Evolutionary conservation across 2,797 vertebrate genomes (phyloP), one percentile per base, ranked within the genome.

Genomic region (Forpus xanthops): DNA sequence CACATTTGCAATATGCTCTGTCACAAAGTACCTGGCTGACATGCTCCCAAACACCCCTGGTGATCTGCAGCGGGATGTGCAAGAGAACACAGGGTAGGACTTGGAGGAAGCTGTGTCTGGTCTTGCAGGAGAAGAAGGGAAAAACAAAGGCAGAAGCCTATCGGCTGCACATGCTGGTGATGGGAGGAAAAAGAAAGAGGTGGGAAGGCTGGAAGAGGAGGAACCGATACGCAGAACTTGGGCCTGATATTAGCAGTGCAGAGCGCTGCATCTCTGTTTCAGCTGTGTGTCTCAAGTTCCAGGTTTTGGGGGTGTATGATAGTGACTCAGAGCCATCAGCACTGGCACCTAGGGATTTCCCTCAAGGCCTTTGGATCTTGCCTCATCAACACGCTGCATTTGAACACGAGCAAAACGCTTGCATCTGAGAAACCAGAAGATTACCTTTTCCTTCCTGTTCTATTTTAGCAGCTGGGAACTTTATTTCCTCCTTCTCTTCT

Each of bases 401-500:
- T 10, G 56, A 92, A 83, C 12, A 1, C 6, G 84, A 88, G 83
- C 0, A 5, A 31, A 88, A 31, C 52, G 83, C 91, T 71, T 33
- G 37, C 19, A 49, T 92, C 88, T 75, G 70, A 95, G 92, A 87
- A 94, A 74, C 18, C 88, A 61, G 87, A 85, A 87, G 85, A 65
- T 90, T 74, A 47, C 64, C 74, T 89, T 95, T 96, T 95, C 94
- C 95, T 95, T 96, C 95, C 96, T 96, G 84, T 89, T 95, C 90
- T 87, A 49, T 94, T 96, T 95, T 91, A 93, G 90, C 88, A 67
- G 49, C 86, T n/a, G 55, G 71, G 80, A 96, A 41, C 70, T 93
- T 88, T 37, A 81, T 91, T 95, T 96, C 94, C 96, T 94, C 64
- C 93, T 81, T 2, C 87, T 77, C 81, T 85, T 24, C 89, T 94